phyloP scores from a whole-genome alignment of 2,113 vertebrate species.

The Rhynchomys soricoides region DNA sequence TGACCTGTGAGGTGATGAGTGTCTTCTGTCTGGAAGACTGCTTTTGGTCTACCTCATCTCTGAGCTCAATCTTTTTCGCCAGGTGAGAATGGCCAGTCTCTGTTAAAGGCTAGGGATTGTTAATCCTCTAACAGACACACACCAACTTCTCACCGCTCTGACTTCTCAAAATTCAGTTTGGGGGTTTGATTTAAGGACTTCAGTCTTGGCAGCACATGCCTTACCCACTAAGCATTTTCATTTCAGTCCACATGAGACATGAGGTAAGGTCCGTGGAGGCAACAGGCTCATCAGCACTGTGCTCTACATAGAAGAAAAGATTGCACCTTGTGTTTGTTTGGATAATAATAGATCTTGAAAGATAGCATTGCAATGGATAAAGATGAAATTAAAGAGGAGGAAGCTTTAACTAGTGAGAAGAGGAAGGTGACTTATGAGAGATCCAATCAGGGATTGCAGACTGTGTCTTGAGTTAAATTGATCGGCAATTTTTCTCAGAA shows the following conservation, averaged over 20 bases:
- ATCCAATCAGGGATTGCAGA: no score
- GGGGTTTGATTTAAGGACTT: background rate
- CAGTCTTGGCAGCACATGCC: background rate
- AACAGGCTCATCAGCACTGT: no score
- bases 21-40: background rate
- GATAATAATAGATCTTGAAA: no score
- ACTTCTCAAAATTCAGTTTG: background rate
- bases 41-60: background rate
- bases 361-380: no score
- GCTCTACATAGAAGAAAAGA: no score
- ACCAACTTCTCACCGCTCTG: background rate
- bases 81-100: background rate
- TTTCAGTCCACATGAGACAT: background rate
- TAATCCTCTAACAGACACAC: background rate
- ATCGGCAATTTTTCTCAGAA: no score
- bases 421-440: no score
- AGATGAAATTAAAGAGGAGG: no score
- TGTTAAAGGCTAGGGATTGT: background rate
- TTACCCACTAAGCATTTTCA: background rate
- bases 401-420: no score
- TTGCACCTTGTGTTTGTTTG: no score
- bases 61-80: background rate
- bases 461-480: no score
- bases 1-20: no score
- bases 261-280: background rate